These are phyloP conservation scores for Ectemnius lituratus DNA, from an alignment of 2,888 invertebrate species.

Conservation along the genomic window DNA sequence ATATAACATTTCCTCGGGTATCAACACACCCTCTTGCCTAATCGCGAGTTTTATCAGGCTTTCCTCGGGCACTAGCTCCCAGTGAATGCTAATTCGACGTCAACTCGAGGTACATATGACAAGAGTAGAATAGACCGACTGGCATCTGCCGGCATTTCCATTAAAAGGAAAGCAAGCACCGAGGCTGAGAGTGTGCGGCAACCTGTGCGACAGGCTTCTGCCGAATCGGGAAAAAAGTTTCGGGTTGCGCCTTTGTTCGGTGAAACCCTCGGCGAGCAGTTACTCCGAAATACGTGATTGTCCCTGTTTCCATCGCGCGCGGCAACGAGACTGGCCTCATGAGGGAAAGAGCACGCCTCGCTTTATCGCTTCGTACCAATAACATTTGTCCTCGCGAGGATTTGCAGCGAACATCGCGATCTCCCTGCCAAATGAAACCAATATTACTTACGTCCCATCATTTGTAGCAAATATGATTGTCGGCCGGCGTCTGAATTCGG, in stretches of 20 bases:
- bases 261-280: background rate
- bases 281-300: background rate
- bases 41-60: too few species aligned
- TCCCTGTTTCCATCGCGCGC: constrained; percentile 5
- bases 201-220: background rate
- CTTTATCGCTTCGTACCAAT: background rate
- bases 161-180: background rate
- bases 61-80: too few species aligned
- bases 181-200: background rate
- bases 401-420: background rate
- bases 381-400: background rate
- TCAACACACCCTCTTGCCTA: too few species aligned
- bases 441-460: background rate
- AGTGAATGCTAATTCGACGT: too few species aligned
- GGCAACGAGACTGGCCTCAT: background rate
- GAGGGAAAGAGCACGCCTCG: constrained; percentile 2
- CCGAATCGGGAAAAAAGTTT: background rate
- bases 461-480: too few species aligned
- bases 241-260: background rate
- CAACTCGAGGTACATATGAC: too few species aligned
- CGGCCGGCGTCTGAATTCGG: background rate
- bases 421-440: background rate
- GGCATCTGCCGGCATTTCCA: background rate
- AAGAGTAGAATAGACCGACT: background rate
- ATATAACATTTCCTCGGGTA: too few species aligned